Evolutionary conservation across 2,888 invertebrate species (phyloP), one percentile per base, ranked within the genome.

Genomic region (Limenitis camilla): DNA sequence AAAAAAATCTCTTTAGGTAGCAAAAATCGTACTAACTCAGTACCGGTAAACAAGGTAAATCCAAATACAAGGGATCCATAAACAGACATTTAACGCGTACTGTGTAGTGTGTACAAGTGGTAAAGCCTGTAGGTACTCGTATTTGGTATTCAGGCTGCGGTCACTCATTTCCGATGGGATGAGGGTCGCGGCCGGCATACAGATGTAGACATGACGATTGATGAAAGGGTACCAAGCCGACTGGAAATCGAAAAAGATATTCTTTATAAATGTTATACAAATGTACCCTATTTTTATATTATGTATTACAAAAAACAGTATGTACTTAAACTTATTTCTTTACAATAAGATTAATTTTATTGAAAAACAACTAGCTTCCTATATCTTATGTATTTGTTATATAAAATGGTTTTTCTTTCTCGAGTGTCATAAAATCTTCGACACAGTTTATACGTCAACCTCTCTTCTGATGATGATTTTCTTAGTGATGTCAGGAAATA

Each of bases 401-500:
- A n/a, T n/a, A n/a, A n/a, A n/a, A n/a, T n/a, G n/a, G n/a, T n/a
- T n/a, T n/a, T n/a, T n/a, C n/a, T n/a, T n/a, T n/a, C n/a, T n/a
- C n/a, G n/a, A n/a, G n/a, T n/a, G n/a, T n/a, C n/a, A n/a, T n/a
- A n/a, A n/a, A n/a, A n/a, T n/a, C n/a, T n/a, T n/a, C n/a, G n/a
- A n/a, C n/a, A n/a, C n/a, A n/a, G n/a, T n/a, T n/a, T n/a, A n/a
- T n/a, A n/a, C n/a, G 19, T 1, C 19, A 19, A 19, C 19, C 19
- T 19, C 8, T 45, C 38, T 33, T 49, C 39, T 46, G 19, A 28
- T 39, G n/a, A 51, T 35, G 11, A 38, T 8, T 61, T 19, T 19
- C 19, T 19, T 19, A 19, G 19, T 19, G 19, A 19, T 19, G 19
- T 19, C 19, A 19, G 19, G 19, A 58, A 49, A 71, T 67, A 67